Base-by-base conservation (phyloP, 2,888 invertebrate genomes). In the Eupithecia subfuscata region DNA sequence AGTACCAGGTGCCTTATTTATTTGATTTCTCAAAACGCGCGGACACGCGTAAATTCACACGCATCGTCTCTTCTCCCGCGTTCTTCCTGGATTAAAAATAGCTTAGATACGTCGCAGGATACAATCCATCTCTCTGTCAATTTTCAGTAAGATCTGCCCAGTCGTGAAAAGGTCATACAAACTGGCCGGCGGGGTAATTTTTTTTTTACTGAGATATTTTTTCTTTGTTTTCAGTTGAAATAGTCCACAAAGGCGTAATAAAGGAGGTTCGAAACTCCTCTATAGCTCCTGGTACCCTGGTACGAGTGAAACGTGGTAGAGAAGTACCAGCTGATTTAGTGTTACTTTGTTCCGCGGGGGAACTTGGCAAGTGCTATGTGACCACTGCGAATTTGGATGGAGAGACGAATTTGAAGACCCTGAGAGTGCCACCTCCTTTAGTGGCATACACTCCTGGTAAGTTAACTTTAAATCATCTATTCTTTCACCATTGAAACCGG, bases 351-450 rank as follows among this genome's bases (percentile, higher is more conserved):
- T 96, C 97, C 0, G 96, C 96, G 2, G 96, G 97, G 77, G 92
- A 95, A 2, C 95, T 96, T 75, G 97, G 97, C 0, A 96, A 96
- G 82, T 98, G 98, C 85, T 97, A 96, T 88, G 95, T 98, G 68
- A 98, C 97, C 45, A 98, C 98, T 0, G 97, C 98, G n/a, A 98
- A 98, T 90, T 94, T 98, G 68, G 98, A 98, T 84, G 98, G 98
- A 0, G 97, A 97, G 90, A 97, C 97, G 2, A 97, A 97, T 86
- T 91, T 97, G 69, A 97, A 97, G 93, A 96, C 96, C 75, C 78
- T 95, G 75, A 86, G 95, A 76, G 95, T 95, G 1, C 93, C 93
- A 0, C 89, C 91, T 4, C 90, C 95, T 0, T 85, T 95, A 5
- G 84, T 92, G 0, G 93, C 92, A 18, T 94, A 89, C 74, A 90